phyloP scores from a whole-genome alignment of 2,113 vertebrate species.

The Balaeniceps rex region DNA sequence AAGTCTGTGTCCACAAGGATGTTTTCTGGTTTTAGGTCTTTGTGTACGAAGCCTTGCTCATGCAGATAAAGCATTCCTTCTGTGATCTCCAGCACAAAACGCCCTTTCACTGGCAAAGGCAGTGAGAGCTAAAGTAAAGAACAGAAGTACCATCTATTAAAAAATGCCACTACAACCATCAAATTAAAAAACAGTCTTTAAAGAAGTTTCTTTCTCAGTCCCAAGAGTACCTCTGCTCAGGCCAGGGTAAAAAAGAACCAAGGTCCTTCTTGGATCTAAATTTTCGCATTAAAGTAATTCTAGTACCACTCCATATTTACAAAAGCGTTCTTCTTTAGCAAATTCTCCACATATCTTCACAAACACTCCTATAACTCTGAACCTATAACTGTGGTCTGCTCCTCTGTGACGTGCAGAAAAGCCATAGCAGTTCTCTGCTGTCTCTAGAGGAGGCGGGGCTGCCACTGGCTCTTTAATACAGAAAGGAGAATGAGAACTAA shows the following conservation, averaged over 20 bases:
- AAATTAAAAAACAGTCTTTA: background rate
- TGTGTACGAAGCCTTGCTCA: constrained; percentile 83
- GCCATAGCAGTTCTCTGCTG: background rate
- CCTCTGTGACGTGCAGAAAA: background rate
- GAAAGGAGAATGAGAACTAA: background rate
- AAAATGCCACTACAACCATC: background rate
- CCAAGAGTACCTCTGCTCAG: background rate
- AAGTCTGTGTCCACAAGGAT: constrained; percentile 90
- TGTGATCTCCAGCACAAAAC: constrained; percentile 86
- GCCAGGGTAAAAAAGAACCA: background rate
- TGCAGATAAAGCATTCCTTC: constrained; percentile 95
- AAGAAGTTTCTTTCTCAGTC: background rate
- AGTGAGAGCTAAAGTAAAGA: constrained; percentile 74
- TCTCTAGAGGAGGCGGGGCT: background rate
- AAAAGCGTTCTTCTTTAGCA: background rate
- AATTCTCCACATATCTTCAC: background rate
- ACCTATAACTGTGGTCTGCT: background rate
- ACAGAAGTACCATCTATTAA: background rate
- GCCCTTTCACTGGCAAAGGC: constrained; percentile 86
- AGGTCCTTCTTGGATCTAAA: background rate
- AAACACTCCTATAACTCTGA: background rate
- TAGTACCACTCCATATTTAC: background rate
- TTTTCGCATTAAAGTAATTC: background rate
- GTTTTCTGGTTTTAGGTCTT: constrained; percentile 96
- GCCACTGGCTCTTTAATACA: background rate